Evolutionary conservation across 2,797 vertebrate genomes (phyloP).

Genomic region (Nyctibius grandis): DNA sequence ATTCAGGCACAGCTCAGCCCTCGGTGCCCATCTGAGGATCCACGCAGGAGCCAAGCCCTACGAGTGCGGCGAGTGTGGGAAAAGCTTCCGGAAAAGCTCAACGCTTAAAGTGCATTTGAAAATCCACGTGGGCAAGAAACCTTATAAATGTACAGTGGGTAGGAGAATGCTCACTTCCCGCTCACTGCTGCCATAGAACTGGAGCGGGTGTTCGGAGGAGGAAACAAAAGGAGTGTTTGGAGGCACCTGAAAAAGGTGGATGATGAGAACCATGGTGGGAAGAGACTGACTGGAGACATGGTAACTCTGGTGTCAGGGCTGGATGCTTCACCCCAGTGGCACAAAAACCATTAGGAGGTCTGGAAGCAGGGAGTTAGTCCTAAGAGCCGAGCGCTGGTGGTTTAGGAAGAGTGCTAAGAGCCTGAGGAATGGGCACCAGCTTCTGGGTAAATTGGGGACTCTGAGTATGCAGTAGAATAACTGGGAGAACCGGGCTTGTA

Average conservation of each 20-base stretch:
- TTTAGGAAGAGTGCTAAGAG: not conserved
- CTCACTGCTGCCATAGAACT: not conserved
- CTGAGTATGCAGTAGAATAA: not conserved
- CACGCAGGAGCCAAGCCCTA: slow-evolving; percentile 7
- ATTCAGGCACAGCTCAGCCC: slow-evolving; percentile 36
- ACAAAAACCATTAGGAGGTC: not conserved
- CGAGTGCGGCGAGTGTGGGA: not conserved
- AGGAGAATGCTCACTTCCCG: slow-evolving; percentile 22
- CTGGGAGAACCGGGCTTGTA: not conserved
- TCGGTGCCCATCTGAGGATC: slow-evolving; percentile 22
- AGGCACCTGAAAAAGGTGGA: not conserved
- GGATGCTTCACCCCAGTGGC: not conserved
- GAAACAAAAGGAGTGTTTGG: not conserved
- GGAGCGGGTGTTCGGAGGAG: not conserved
- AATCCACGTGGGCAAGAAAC: slow-evolving; percentile 19
- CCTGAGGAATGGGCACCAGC: not conserved
- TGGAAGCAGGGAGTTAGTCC: not conserved
- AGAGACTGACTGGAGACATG: accelerated
- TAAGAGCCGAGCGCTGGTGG: accelerated
- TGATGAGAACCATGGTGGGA: not conserved
- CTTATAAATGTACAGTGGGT: slow-evolving; percentile 21
- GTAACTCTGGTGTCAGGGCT: not conserved
- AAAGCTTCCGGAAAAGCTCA: slow-evolving; percentile 45
- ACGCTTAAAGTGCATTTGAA: slow-evolving; percentile 43
- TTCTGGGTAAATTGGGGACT: not conserved